Conservation (phyloP, 2,797 vertebrate genomes). For the Pseudocheirus occidentalis region DNA sequence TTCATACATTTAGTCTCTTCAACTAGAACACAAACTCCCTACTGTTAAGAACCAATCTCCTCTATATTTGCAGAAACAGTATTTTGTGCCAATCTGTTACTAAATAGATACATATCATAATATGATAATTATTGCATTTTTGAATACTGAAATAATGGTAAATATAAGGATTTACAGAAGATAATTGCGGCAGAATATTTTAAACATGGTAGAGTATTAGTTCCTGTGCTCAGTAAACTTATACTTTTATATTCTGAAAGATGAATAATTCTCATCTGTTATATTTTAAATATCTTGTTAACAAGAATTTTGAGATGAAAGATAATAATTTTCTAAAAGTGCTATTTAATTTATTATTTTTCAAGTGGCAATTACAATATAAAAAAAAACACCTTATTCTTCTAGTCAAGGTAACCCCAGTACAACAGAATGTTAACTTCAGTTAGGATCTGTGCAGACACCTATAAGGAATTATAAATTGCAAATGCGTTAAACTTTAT, state of each 20-base stretch:
- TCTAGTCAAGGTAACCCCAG: not conserved
- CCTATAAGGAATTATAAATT: conserved; percentile 64
- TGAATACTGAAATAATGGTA: conserved; percentile 27
- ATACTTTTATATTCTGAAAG: conserved; percentile 43
- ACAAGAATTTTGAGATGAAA: conserved; percentile 36
- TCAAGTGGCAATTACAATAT: conserved; percentile 36
- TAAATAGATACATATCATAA: not conserved
- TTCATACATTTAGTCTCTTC: not conserved
- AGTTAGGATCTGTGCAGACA: conserved; percentile 59
- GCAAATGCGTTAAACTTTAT: conserved; percentile 64
- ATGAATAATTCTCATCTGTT: not conserved
- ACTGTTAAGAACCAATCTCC: not conserved
- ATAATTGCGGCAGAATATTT: not conserved
- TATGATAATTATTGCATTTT: not conserved
- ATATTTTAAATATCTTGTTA: conserved; percentile 26
- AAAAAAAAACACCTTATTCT: not conserved
- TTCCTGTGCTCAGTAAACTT: not conserved
- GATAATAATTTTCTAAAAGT: conserved; percentile 24
- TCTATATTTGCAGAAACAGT: not conserved
- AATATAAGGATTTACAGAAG: not conserved
- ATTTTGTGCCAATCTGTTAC: not conserved
- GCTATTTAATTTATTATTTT: conserved; percentile 51
- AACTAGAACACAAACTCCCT: not conserved
- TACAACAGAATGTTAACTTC: conserved; percentile 63
- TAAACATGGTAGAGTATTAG: not conserved